Conservation (phyloP, 1,140 invertebrate genomes). For the Drosophila baimaii region DNA sequence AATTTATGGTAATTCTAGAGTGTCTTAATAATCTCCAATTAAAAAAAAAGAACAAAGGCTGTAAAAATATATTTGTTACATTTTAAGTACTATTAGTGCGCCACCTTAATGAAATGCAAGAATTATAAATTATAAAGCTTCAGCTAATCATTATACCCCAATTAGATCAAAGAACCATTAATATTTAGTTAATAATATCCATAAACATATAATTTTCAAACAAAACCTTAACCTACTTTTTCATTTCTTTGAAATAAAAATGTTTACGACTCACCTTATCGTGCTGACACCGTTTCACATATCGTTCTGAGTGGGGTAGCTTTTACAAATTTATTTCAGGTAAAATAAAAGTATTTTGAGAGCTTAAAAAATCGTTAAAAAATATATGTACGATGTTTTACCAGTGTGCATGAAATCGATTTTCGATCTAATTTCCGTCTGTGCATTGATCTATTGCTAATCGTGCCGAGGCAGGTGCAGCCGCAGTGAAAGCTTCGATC, state of each 20-base stretch:
- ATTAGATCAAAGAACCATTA: background rate
- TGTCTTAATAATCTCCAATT: too few species aligned
- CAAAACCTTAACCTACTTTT: too few species aligned
- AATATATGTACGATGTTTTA: background rate
- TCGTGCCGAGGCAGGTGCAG: constrained; percentile 36
- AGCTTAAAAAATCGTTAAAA: constrained; percentile 21
- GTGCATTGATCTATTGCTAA: constrained; percentile 46
- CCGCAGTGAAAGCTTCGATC: constrained; percentile 64
- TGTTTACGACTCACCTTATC: background rate
- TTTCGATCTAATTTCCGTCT: constrained; percentile 36
- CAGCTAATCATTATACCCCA: background rate
- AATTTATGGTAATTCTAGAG: too few species aligned
- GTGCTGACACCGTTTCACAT: background rate
- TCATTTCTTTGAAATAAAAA: background rate
- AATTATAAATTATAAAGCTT: background rate
- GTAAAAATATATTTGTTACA: too few species aligned
- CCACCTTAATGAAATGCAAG: too few species aligned
- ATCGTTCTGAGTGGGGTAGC: background rate
- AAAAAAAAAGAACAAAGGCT: too few species aligned
- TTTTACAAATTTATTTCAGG: background rate
- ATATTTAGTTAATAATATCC: background rate
- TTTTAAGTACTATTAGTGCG: too few species aligned
- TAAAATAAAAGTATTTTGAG: background rate
- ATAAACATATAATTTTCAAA: constrained; percentile 23
- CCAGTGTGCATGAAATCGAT: constrained; percentile 30